Conservation (phyloP, 2,797 vertebrate species). For the Sciurus vulgaris region DNA sequence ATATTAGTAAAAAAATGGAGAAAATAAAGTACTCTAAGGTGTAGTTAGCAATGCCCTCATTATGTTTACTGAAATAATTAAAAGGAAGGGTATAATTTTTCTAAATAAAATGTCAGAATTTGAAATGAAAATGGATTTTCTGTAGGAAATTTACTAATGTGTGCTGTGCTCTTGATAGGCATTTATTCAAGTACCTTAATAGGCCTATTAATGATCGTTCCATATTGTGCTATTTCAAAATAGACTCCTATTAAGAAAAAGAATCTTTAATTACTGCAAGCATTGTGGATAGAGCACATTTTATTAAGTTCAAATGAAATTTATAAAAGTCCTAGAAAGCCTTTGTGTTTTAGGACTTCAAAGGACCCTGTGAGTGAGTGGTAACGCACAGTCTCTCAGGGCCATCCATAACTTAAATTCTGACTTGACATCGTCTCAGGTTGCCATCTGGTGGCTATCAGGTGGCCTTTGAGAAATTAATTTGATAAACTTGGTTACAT, state of each 20-base stretch:
- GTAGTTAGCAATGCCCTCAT: constrained; percentile 82
- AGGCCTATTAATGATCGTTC: constrained; percentile 65
- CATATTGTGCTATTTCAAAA: constrained; percentile 62
- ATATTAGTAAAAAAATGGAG: constrained; percentile 83
- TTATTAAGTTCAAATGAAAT: constrained; percentile 50
- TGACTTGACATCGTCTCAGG: not conserved
- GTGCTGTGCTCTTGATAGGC: constrained; percentile 41
- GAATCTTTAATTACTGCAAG: constrained; percentile 58
- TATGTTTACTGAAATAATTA: constrained; percentile 88
- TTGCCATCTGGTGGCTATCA: constrained; percentile 73
- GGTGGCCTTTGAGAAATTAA: constrained; percentile 71
- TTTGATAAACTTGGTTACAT: constrained; percentile 61
- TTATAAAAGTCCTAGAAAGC: constrained; percentile 44
- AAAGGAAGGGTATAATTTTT: constrained; percentile 82
- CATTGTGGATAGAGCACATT: constrained; percentile 46
- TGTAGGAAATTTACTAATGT: constrained; percentile 82
- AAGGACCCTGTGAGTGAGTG: not conserved
- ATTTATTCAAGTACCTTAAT: constrained; percentile 61
- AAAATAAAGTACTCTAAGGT: constrained; percentile 81
- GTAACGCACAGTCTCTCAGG: not conserved
- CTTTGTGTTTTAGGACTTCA: constrained; percentile 32
- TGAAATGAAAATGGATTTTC: constrained; percentile 81
- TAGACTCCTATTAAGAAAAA: constrained; percentile 52
- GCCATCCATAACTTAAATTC: constrained; percentile 3
- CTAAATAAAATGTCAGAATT: constrained; percentile 80